A percentile compares a stretch with the other conserved stretches of the same genome.
These are phyloP conservation scores for Anastrepha obliqua DNA, from an alignment of 1,140 invertebrate genomes.

Conservation along the genomic window DNA sequence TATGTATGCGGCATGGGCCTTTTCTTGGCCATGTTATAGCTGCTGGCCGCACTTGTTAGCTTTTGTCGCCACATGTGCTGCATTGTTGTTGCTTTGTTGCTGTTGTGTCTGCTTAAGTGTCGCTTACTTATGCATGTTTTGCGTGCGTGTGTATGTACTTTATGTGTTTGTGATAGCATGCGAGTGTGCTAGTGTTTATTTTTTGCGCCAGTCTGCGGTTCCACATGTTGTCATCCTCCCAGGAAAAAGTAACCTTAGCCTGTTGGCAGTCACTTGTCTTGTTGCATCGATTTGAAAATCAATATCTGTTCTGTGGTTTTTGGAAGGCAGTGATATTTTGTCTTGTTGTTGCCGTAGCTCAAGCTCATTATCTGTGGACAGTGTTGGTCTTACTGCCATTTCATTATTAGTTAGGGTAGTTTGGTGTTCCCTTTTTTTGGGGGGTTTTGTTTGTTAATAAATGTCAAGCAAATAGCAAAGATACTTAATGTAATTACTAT, in stretches of 20 bases:
- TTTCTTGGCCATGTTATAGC: conserved; percentile 34
- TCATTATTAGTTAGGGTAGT: not conserved
- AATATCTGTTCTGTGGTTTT: conserved; percentile 42
- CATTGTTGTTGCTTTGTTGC: not conserved
- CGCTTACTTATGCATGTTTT: not conserved
- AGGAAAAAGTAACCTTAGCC: conserved; percentile 50
- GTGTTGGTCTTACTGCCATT: not conserved
- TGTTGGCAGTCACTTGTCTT: conserved; percentile 49
- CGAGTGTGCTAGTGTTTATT: not conserved
- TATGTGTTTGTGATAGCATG: not conserved
- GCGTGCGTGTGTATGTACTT: not conserved
- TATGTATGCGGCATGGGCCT: not conserved
- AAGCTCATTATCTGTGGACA: not conserved
- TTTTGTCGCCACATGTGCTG: conserved; percentile 46
- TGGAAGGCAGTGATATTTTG: not conserved
- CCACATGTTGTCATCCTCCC: conserved; percentile 45
- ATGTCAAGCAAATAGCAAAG: not conserved
- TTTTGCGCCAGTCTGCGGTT: conserved; percentile 46
- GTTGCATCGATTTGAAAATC: conserved; percentile 51
- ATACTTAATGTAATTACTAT: conserved; percentile 38
- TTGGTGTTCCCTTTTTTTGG: not conserved
- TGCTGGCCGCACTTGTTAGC: conserved; percentile 49
- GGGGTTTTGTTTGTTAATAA: not conserved
- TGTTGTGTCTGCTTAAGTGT: conserved; percentile 37
- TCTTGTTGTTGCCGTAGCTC: not conserved